Evolutionary conservation across 2,797 vertebrate genomes (phyloP), one percentile per base, ranked within the genome.

Genomic region (Alfaro cultratus): DNA sequence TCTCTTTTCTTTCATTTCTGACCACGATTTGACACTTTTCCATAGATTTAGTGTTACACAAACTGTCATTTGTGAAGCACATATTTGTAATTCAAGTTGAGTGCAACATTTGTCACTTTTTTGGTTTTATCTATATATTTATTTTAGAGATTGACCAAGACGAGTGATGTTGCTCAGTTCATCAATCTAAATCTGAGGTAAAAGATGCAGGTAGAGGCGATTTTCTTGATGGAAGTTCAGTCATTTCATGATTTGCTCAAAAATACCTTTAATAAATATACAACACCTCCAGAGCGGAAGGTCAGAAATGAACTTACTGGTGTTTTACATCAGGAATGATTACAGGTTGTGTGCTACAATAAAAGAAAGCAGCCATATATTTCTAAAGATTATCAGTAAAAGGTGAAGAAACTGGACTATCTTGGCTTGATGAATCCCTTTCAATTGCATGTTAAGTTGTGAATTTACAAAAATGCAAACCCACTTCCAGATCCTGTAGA

Each of bases 401-500:
- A 31, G 29, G 45, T 4, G 64, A 26, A 21, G 26, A 41, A 68
- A 41, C 7, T 11, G 64, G 64, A 39, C 21, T 2, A 15, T 43
- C 39, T 26, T 45, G 6, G 12, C 39, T 70, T 15, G 5, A 70
- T 21, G 12, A 70, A 70, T 26, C 34, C 60, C 16, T 68, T 43
- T 43, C 3, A 41, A 12, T 4, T 39, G 34, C 36, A 39, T n/a
- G 39, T 6, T 45, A 5, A 12, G 18, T 23, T 41, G 10, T 47
- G 31, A 29, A 55, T 23, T 34, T 11, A 21, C 2, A 74, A n/a
- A 75, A 29, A 4, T 34, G 29, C 29, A 29, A 23, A 60, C 74
- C 93, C 95, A 99, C 99, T 95, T 97, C 97, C 97, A 99, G 95
- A 99, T 99, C 87, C 98, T 96, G 86, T 95, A 97, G 70, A 99